These are phyloP conservation scores for Drosophila rellima DNA, from an alignment of 2,888 invertebrate genomes.

Conservation along the genomic window DNA sequence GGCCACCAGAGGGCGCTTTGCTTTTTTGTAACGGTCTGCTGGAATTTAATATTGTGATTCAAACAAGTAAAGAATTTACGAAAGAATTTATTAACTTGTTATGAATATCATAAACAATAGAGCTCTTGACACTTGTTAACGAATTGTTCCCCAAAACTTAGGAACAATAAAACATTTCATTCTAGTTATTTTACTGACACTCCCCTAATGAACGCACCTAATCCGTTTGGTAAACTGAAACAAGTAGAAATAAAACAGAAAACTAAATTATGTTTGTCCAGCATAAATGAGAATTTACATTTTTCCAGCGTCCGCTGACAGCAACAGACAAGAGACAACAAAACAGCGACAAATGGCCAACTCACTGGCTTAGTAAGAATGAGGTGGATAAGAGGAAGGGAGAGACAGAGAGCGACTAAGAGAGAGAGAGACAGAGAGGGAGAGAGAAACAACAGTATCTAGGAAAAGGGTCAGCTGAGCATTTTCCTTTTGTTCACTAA, in stretches of 20 bases:
- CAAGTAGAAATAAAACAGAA: conserved; percentile 44
- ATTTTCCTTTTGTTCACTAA: conserved; percentile 13
- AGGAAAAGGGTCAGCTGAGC: background rate
- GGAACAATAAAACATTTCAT: background rate
- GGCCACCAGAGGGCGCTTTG: background rate
- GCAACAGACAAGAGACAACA: conserved; percentile 41
- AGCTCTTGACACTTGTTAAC: background rate
- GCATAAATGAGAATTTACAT: conserved; percentile 55
- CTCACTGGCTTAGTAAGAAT: conserved; percentile 16
- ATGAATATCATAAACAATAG: no score
- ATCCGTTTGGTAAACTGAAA: conserved; percentile 47
- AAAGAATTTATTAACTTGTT: background rate
- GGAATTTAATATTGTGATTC: background rate
- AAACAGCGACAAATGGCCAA: conserved; percentile 46
- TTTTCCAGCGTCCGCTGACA: conserved; percentile 35
- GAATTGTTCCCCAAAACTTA: background rate
- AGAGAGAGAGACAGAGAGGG: background rate
- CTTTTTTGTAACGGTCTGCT: background rate
- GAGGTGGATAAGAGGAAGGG: no score
- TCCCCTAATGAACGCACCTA: conserved; percentile 26
- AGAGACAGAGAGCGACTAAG: background rate
- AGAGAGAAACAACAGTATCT: background rate
- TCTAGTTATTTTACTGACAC: background rate
- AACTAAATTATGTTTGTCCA: conserved; percentile 45
- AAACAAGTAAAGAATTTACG: background rate